A percentile compares a stretch with the other conserved stretches of the same genome.
These are phyloP conservation scores for Microctonus brassicae DNA, from an alignment of 2,888 invertebrate genomes.

Conservation along the genomic window DNA sequence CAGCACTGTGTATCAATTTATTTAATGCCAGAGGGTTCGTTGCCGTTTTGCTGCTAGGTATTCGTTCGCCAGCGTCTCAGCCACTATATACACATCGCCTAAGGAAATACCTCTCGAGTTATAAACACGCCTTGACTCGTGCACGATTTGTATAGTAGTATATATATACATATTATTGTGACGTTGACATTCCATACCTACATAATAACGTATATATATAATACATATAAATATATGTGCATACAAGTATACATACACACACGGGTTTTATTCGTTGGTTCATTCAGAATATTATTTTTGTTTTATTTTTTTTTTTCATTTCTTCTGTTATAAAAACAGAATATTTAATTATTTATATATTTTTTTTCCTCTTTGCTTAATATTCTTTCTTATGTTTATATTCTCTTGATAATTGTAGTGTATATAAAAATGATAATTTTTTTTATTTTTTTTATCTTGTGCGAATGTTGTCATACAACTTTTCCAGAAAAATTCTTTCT, in stretches of 20 bases:
- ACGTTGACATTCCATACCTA: slow-evolving; percentile 35
- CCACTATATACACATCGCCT: slow-evolving; percentile 28
- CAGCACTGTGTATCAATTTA: slow-evolving; percentile 32
- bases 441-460: slow-evolving; percentile 40
- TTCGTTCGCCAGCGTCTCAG: slow-evolving; percentile 8
- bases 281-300: not conserved
- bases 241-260: not conserved
- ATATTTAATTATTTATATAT: too few species aligned
- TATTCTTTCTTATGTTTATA: not conserved
- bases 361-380: slow-evolving; percentile 16
- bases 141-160: not conserved
- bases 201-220: too few species aligned
- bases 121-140: slow-evolving; percentile 21
- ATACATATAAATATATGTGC: too few species aligned
- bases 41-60: slow-evolving; percentile 10
- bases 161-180: not conserved
- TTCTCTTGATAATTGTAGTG: too few species aligned
- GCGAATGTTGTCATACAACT: slow-evolving; percentile 39
- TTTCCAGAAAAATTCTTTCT: slow-evolving; percentile 9
- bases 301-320: slow-evolving; percentile 8
- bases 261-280: not conserved
- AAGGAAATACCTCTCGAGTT: slow-evolving; percentile 39
- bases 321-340: too few species aligned
- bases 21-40: slow-evolving; percentile 40
- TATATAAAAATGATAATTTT: slow-evolving; percentile 34